Base-by-base conservation (phyloP, 2,797 vertebrate species). In the Meriones psammophilus region DNA sequence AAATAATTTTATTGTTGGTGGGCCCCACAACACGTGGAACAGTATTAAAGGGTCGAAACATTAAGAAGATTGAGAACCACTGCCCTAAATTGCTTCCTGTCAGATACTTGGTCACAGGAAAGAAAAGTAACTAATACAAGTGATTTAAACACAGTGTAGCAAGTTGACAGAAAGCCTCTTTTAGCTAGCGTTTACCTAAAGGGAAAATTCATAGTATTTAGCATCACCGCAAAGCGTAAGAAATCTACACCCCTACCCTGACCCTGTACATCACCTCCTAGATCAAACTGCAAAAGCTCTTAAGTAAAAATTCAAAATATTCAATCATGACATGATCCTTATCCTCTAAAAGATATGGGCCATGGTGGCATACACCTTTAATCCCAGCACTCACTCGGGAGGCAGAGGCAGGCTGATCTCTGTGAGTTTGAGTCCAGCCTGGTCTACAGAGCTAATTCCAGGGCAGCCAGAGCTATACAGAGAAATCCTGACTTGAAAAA, bases 201-300 rank as follows among this genome's bases (percentile, higher is more conserved):
- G 58, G 77, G 83, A 87, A 92, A 92, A 78, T 69, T 69, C 13
- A 54, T 14, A 1, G 8, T 71, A 69, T 60, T 56, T 8, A 68
- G 81, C 26, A 73, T 94, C 36, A 94, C 89, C 46, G 28, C 33
- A 71, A 60, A 85, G 56, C 84, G 42, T 36, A 90, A 89, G 73
- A 94, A 88, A 86, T 81, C 30, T n/a, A 54, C 13, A 17, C 46
- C 7, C 62, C 33, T 26, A 26, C 9, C 36, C 86, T 12, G 79
- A 46, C 15, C 71, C 30, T 6, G n/a, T 8, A 80, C 0, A 39
- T 20, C 13, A 76, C 36, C 46, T 81, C 56, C 68, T 71, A 87
- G 88, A 74, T 71, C 91, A 94, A 94, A 84, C 12, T 62, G 12
- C 36, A 77, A 62, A 79, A 87, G 54, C 39, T 60, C 20, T 46